Base-by-base conservation (phyloP, 2,888 invertebrate genomes). In the Ophion costatus region DNA sequence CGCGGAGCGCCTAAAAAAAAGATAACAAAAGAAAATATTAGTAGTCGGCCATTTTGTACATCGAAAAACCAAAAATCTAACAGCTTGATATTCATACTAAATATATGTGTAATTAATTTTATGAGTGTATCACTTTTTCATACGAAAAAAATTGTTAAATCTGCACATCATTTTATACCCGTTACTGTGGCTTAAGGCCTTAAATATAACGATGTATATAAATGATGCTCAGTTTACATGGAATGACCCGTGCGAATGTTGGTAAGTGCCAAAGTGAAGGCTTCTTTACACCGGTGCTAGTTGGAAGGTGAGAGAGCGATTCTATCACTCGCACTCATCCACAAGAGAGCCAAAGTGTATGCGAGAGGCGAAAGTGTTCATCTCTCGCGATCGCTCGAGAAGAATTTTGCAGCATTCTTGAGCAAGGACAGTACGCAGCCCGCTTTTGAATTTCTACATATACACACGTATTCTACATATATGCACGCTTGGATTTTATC, bases 201-300 rank as follows among this genome's bases (percentile, higher is more conserved):
- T n/a, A 14, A 17, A 14, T 17, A 51, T 17, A 51, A 17, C 17
- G 3, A 51, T 51, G 14, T 51, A 51, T 51, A 51, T 17, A 51
- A 51, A 51, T 51, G 51, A 17, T 17, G 51, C 17, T 51, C 4
- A 51, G 17, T 51, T 51, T 51, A 14, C 51, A 51, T 51, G 2
- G 51, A 51, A 51, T 5, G 14, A 17, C 51, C 51, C 5, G 17
- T 51, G 14, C 3, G 14, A 9, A 51, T 45, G 59, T 67, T n/a
- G 51, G 20, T 38, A 56, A 69, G 77, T 20, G 76, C 66, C 66
- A 51, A 67, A 64, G 66, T 22, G 56, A 83, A 80, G 87, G 86
- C 89, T 90, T 90, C 89, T 88, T 89, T 89, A 89, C 89, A 87
- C 88, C 56, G 70, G 9, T 11, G 71, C 71, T 71, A 51, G 38